Evolutionary conservation across 2,888 invertebrate genomes (phyloP), one percentile per base, ranked within the genome.

Genomic region (Sphaerolaimus hirsutus): DNA sequence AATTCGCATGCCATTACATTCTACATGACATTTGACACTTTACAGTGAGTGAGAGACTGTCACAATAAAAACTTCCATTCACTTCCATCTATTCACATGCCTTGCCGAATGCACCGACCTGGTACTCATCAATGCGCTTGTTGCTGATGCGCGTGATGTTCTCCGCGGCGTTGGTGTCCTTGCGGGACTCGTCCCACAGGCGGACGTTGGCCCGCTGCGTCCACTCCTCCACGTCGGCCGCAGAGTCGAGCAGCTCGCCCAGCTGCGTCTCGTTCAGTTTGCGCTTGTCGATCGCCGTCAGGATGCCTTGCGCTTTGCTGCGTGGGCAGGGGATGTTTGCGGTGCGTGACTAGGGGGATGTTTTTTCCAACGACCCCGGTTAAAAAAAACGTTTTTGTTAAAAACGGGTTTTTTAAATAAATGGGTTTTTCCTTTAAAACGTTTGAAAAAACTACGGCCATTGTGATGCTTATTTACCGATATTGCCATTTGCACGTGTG

Each of bases 201-300:
- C 23, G 22, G n/a, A 17, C 4, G 5, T 12, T 21, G 4, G 22
- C 52, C 24, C 49, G 53, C 23, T 53, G 49, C 43, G 53, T 46
- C 52, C 53, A 52, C 25, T 51, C 46, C 10, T 49, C 53, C 45
- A 55, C 53, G 10, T 56, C 54, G 38, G 47, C 48, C n/a, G 46
- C 32, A 21, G 32, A 45, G 24, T 53, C 51, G 22, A 50, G 51
- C 40, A 60, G 50, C 29, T 48, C 49, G 37, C 58, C 54, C 47
- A 57, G 57, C 21, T 50, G 51, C 21, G 57, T 61, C 46, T 59
- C 57, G 53, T 61, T 58, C 44, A 62, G 49, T 45, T 60, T 62
- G 46, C 56, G 53, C 24, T 52, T 50, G 25, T 53, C 43, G 12
- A 61, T 57, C 32, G 53, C 49, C 44, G 55, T 53, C 49, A 58